A percentile compares a stretch with the other conserved stretches of the same genome.
These are phyloP conservation scores for Tiliacea aurago DNA, from an alignment of 2,888 invertebrate species.

Conservation along the genomic window DNA sequence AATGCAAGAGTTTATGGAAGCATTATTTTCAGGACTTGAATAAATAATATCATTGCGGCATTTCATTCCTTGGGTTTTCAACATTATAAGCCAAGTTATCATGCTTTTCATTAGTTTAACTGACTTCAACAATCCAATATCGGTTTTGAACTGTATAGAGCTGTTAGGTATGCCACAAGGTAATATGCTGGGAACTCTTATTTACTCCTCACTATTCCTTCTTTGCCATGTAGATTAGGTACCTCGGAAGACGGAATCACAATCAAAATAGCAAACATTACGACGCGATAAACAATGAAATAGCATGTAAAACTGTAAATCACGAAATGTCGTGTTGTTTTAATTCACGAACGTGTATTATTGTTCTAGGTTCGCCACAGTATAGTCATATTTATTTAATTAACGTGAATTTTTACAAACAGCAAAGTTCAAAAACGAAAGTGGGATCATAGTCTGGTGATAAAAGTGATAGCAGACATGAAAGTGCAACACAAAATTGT, in stretches of 20 bases:
- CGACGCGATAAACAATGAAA: slow-evolving; percentile 21
- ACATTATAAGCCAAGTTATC: not conserved
- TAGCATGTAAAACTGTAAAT: slow-evolving; percentile 18
- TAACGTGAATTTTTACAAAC: slow-evolving; percentile 28
- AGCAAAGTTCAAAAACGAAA: slow-evolving; percentile 38
- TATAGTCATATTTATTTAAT: slow-evolving; percentile 37
- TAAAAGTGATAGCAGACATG: slow-evolving; percentile 39
- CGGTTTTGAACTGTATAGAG: not conserved
- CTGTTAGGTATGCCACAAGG: slow-evolving; percentile 4
- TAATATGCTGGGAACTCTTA: not conserved
- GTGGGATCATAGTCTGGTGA: slow-evolving; percentile 10
- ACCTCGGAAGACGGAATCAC: slow-evolving; percentile 2
- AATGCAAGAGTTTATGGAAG: slow-evolving; percentile 4
- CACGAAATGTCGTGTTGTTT: slow-evolving; percentile 12
- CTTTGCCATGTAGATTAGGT: not conserved
- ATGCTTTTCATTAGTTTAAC: not conserved
- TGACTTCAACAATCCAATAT: not conserved
- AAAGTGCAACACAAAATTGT: slow-evolving; percentile 34
- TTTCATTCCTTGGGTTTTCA: not conserved
- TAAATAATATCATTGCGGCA: not conserved
- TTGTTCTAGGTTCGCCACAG: slow-evolving; percentile 52
- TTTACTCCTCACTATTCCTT: not conserved
- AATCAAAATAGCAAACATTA: not conserved
- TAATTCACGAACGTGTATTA: slow-evolving; percentile 41
- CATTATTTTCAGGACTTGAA: not conserved